These are phyloP conservation scores for Hyposmocoma kahamanoa DNA, from an alignment of 1,140 invertebrate genomes.

Conservation along the genomic window DNA sequence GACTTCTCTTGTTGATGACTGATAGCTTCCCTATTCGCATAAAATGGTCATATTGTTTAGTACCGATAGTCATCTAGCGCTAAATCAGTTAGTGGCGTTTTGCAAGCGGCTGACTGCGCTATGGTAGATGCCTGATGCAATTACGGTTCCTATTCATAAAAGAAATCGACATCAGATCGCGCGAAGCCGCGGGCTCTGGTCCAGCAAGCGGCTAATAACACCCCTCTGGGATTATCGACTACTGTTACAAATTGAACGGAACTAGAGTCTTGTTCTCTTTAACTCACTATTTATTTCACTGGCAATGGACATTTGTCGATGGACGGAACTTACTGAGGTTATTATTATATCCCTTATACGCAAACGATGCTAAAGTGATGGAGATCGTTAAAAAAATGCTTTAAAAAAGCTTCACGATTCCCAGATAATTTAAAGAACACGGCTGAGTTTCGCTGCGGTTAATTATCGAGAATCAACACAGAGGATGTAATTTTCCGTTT, in stretches of 20 bases:
- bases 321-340: slow-evolving; percentile 4
- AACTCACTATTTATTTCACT: slow-evolving; percentile 35
- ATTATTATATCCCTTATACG: too few species aligned
- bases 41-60: slow-evolving; percentile 31
- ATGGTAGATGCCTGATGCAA: slow-evolving; percentile 36
- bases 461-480: too few species aligned
- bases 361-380: too few species aligned
- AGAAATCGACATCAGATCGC: slow-evolving; percentile 52
- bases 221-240: slow-evolving; percentile 43
- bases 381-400: too few species aligned
- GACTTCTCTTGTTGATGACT: slow-evolving; percentile 33
- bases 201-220: slow-evolving; percentile 51
- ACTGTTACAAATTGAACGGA: slow-evolving; percentile 53
- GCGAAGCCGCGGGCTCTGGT: slow-evolving; percentile 38
- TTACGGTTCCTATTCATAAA: slow-evolving; percentile 53
- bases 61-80: slow-evolving; percentile 41
- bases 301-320: slow-evolving; percentile 16
- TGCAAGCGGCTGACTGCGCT: slow-evolving; percentile 30
- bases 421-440: too few species aligned
- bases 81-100: slow-evolving; percentile 42
- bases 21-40: slow-evolving; percentile 33
- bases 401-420: too few species aligned
- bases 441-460: too few species aligned
- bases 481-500: too few species aligned
- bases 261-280: slow-evolving; percentile 42